These are phyloP conservation scores for Drosophila phalerata DNA, from an alignment of 2,888 invertebrate genomes.

Conservation along the genomic window DNA sequence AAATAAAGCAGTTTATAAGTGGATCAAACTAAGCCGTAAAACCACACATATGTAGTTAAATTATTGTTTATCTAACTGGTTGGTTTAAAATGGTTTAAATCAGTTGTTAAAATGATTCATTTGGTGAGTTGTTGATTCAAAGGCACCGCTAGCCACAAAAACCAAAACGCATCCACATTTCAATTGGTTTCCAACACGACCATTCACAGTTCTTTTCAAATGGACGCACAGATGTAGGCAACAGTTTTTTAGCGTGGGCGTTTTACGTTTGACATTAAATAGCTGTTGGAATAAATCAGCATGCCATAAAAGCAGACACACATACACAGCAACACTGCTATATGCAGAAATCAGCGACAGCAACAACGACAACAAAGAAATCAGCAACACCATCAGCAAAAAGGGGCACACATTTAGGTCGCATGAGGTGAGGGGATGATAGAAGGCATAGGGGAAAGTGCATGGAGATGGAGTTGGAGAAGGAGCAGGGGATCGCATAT, in stretches of 20 bases:
- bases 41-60: conserved; percentile 31
- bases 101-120: conserved; percentile 35
- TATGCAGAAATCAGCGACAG: conserved; percentile 19
- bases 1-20: neutral
- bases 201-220: conserved; percentile 11
- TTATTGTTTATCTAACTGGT: conserved; percentile 23
- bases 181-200: conserved; percentile 47
- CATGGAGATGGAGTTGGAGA: too few relatives aligned
- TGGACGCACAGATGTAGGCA: conserved; percentile 64
- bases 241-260: conserved; percentile 38
- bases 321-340: conserved; percentile 8
- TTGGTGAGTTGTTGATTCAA: conserved; percentile 38
- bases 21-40: conserved; percentile 14
- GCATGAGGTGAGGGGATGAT: neutral
- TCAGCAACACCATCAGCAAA: conserved; percentile 61
- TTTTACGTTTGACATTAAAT: conserved; percentile 69
- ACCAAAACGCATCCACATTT: conserved; percentile 44
- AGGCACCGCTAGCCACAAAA: conserved; percentile 46
- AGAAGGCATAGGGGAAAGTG: neutral
- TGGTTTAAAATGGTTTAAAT: conserved; percentile 32
- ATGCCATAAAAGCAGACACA: conserved; percentile 47
- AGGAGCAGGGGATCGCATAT: conserved; percentile 27
- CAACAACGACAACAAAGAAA: conserved; percentile 24
- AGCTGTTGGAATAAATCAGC: conserved; percentile 75
- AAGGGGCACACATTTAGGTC: neutral